phyloP scores from a whole-genome alignment of 64 coral and sea anemone species.

The Pachyseris speciosa region DNA sequence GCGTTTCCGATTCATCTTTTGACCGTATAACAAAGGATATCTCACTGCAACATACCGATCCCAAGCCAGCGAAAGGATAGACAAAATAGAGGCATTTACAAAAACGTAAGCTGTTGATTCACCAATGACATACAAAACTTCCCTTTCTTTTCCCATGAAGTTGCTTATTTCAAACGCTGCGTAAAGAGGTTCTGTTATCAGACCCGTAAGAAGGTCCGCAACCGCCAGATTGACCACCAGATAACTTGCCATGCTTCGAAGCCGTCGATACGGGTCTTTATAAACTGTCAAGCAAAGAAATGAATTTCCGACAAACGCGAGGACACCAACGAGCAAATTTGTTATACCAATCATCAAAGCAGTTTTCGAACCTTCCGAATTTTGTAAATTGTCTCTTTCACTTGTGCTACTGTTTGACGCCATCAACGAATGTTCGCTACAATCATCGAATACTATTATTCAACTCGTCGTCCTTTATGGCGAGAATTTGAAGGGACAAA shows the following conservation, averaged over 20 bases:
- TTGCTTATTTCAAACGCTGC: constrained; percentile 23
- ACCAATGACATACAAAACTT: background rate
- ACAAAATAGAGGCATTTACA: constrained; percentile 22
- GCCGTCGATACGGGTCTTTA: background rate
- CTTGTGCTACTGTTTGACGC: too few relatives aligned
- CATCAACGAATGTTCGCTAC: too few relatives aligned
- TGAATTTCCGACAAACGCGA: background rate
- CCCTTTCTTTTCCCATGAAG: background rate
- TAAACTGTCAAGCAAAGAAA: constrained; percentile 3
- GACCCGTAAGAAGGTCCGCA: constrained; percentile 11
- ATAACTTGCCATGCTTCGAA: background rate
- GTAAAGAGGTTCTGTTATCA: constrained; percentile 12
- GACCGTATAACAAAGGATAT: background rate
- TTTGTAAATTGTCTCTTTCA: too few relatives aligned
- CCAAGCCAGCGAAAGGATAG: constrained; percentile 1
- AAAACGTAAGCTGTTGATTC: constrained; percentile 18
- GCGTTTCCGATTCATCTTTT: background rate
- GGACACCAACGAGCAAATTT: background rate
- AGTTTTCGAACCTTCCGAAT: background rate
- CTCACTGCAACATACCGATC: constrained; percentile 3
- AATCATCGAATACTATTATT: too few relatives aligned
- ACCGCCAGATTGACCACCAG: constrained; percentile 6
- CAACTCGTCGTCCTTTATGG: too few relatives aligned
- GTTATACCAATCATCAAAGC: background rate
- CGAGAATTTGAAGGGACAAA: too few relatives aligned